Base-by-base conservation (phyloP, 2,113 vertebrate species). In the Macquaria ambigua region DNA sequence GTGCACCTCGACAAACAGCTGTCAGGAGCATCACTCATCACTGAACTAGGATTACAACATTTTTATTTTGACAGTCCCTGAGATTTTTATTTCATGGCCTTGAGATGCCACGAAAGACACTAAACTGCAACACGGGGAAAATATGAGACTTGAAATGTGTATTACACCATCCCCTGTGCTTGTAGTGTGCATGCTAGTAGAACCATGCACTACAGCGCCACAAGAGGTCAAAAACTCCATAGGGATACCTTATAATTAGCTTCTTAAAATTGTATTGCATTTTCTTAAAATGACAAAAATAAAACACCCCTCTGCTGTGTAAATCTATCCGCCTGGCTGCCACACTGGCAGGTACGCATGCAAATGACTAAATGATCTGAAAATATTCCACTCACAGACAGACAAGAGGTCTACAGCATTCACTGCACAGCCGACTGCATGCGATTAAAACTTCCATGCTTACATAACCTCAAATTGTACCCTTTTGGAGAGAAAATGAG, bases 391-490 rank as follows among this genome's bases (percentile, higher is more conserved):
- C 46, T 53, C 53, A 3, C 11, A 41, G 79, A 7, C 46, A 34
- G 39, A 52, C 7, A 5, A 14, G 28, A 43, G 41, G 67, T 66
- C 77, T 39, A 41, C 31, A 6, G 41, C 5, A 14, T 21, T 61
- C 61, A 15, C 28, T 16, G 50, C 41, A 70, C 18, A 56, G 67
- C 56, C 41, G 21, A 23, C 74, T 5, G 18, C 74, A 74, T 18
- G 70, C 21, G 28, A 41, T 43, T 25, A 12, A 61, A 79, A 74
- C 48, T 62, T 81, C 66, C 62, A 52, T 39, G 34, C 34, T 88
- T 81, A 85, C 79, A 69, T 88, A 75, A 80, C 79, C 21, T 73
- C 28, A 58, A 79, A 90, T 70, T 28, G 43, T 64, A n/a, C 11
- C 21, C 34, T 68, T 83, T 66, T 61, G 20, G n/a, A 77, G 68